phyloP scores from a whole-genome alignment of 2,888 invertebrate genomes.

The Deilephila porcellus region DNA sequence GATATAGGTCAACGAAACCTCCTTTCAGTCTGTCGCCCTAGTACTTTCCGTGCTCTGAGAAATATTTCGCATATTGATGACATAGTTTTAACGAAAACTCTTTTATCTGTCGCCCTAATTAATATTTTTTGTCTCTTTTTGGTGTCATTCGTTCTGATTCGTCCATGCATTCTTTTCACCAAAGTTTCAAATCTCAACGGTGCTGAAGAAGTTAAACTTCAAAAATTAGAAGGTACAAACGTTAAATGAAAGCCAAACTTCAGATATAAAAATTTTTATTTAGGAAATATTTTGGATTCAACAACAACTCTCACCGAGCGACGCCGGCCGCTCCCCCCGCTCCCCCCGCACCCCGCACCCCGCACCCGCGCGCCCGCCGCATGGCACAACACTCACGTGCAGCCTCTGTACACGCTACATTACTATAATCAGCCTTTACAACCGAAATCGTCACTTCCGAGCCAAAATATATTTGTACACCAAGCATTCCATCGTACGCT shows the following conservation, averaged over 20 bases:
- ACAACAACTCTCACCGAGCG: slow-evolving; percentile 70
- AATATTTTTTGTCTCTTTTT: too few relatives aligned
- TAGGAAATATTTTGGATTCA: slow-evolving; percentile 85
- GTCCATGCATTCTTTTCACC: too few relatives aligned
- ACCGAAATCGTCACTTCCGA: slow-evolving; percentile 8
- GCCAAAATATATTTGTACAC: background rate
- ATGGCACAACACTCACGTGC: slow-evolving; percentile 64
- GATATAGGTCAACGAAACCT: too few relatives aligned
- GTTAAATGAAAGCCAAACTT: slow-evolving; percentile 64
- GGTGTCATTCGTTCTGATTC: too few relatives aligned
- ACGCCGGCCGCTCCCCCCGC: slow-evolving; percentile 55
- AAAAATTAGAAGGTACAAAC: background rate
- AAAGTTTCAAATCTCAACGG: background rate
- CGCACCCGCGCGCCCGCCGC: slow-evolving; percentile 40
- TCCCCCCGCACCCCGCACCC: too few relatives aligned
- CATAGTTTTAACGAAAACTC: too few relatives aligned
- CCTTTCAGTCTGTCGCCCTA: too few relatives aligned
- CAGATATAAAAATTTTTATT: slow-evolving; percentile 85
- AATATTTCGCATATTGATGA: too few relatives aligned
- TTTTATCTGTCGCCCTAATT: too few relatives aligned
- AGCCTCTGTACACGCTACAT: background rate
- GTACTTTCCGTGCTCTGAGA: too few relatives aligned
- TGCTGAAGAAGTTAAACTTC: background rate
- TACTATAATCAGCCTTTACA: background rate
- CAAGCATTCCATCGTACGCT: background rate